Percentiles rank a stretch among this genome's conserved stretches.
Conservation (phyloP, 2,797 vertebrate genomes). For the Falco concolor region DNA sequence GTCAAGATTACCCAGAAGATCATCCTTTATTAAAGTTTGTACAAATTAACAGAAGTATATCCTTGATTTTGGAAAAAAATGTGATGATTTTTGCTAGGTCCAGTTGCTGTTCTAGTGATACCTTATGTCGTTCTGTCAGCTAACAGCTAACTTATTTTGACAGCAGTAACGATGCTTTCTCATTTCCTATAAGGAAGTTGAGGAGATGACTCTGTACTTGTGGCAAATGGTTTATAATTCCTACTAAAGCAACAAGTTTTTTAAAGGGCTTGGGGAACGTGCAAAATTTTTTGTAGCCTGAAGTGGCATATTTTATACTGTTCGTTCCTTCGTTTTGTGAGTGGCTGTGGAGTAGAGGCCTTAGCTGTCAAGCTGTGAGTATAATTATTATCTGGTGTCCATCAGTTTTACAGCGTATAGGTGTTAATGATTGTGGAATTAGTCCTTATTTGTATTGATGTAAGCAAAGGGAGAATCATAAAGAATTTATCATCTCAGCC, state of each 20-base stretch:
- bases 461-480: background rate
- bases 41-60: background rate
- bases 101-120: background rate
- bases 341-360: background rate
- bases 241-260: background rate
- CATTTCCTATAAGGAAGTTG: background rate
- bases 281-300: background rate
- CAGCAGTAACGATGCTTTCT: background rate
- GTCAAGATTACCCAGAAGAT: background rate
- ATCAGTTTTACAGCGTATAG: background rate
- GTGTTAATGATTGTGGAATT: background rate
- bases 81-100: background rate
- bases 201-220: background rate
- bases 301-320: background rate
- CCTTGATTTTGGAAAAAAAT: background rate
- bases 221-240: background rate
- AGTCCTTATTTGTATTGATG: background rate
- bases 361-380: background rate
- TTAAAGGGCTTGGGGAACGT: background rate
- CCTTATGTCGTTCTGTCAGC: background rate
- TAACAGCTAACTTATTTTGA: background rate
- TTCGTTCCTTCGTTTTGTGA: background rate
- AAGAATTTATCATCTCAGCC: background rate
- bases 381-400: background rate
- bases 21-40: background rate